Evolutionary conservation across 1,140 invertebrate species (phyloP).

Genomic region (Drosophila grimshawi): DNA sequence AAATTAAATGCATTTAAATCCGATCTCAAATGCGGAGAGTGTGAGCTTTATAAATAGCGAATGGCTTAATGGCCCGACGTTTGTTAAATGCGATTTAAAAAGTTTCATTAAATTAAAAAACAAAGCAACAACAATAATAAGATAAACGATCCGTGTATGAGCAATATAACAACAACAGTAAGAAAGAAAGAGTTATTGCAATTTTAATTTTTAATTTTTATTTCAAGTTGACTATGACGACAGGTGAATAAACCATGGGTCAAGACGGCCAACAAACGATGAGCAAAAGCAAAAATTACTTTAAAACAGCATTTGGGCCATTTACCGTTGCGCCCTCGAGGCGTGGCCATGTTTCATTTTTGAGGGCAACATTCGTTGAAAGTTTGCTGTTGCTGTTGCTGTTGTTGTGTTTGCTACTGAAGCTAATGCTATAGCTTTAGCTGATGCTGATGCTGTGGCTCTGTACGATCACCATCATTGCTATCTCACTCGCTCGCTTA

Average conservation of each 20-base stretch:
- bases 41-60: conserved; percentile 70
- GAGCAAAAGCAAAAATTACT: conserved; percentile 12
- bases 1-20: conserved; percentile 82
- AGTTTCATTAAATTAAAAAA: conserved; percentile 80
- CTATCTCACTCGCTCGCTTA: conserved; percentile 31
- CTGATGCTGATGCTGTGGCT: conserved; percentile 33
- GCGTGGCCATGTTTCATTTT: conserved; percentile 72
- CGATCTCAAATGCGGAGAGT: conserved; percentile 61
- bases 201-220: conserved; percentile 69
- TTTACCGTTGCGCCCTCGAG: conserved; percentile 78
- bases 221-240: conserved; percentile 67
- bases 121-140: conserved; percentile 14
- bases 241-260: conserved; percentile 81
- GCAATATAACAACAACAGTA: conserved; percentile 36
- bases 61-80: conserved; percentile 64
- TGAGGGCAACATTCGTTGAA: conserved; percentile 56
- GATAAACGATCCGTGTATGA: conserved; percentile 19
- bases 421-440: neutral
- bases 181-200: conserved; percentile 68
- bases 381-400: conserved; percentile 15
- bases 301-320: conserved; percentile 55
- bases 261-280: conserved; percentile 18
- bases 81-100: conserved; percentile 81
- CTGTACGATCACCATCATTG: neutral
- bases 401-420: conserved; percentile 38